phyloP scores from a whole-genome alignment of 2,888 invertebrate genomes.

The Chaitophorus viminalis region DNA sequence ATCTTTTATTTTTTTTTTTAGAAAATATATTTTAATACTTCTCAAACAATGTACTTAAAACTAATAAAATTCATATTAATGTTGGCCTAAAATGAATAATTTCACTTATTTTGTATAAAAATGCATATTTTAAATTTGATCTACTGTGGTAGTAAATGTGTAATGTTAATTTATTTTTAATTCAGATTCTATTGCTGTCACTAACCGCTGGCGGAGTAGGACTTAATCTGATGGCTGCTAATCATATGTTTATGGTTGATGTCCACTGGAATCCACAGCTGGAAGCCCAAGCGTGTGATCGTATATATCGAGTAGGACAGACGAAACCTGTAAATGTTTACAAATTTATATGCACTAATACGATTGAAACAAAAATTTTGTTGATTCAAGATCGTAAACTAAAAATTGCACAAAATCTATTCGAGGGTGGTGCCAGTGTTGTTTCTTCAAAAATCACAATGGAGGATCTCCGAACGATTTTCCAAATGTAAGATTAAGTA shows the following conservation, averaged over 20 bases:
- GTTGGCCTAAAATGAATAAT: too few species aligned
- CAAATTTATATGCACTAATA: constrained; percentile 84
- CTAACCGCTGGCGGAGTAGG: constrained; percentile 95
- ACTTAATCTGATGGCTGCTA: constrained; percentile 90
- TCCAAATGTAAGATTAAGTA: background rate
- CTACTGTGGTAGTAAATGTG: too few species aligned
- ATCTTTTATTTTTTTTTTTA: too few species aligned
- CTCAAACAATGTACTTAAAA: too few species aligned
- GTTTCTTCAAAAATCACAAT: background rate
- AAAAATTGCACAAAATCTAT: constrained; percentile 75
- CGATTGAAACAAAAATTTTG: constrained; percentile 91
- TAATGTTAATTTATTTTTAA: constrained; percentile 26
- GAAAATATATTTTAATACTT: too few species aligned
- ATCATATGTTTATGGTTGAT: constrained; percentile 89
- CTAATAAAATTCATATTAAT: too few species aligned
- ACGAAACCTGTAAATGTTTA: constrained; percentile 82
- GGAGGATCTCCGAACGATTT: background rate
- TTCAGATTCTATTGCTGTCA: constrained; percentile 81
- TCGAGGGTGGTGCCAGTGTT: background rate
- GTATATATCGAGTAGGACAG: constrained; percentile 93
- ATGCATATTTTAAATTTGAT: too few species aligned
- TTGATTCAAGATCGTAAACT: constrained; percentile 81
- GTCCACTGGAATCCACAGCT: constrained; percentile 98
- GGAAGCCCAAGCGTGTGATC: constrained; percentile 93
- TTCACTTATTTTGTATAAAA: too few species aligned